Conservation (phyloP, 2,113 vertebrate species). For the Pholis gunnellus region DNA sequence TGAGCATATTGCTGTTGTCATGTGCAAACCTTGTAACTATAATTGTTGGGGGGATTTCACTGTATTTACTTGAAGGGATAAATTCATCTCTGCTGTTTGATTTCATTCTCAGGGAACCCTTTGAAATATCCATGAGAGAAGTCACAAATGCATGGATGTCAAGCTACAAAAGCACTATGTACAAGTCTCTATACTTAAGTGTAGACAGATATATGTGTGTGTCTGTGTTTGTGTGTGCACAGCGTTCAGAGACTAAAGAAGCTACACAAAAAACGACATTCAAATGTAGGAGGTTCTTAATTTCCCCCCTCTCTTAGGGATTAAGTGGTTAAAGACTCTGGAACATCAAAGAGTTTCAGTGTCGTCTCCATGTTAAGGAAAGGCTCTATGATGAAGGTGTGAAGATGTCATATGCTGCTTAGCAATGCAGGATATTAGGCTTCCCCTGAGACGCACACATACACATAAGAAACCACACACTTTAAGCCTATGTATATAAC, state of each 20-base stretch:
- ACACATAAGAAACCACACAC: slow-evolving; percentile 13
- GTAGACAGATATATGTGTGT: not conserved
- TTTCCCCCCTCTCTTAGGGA: slow-evolving; percentile 61
- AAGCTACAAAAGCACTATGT: not conserved
- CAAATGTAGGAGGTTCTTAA: slow-evolving; percentile 68
- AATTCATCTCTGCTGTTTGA: not conserved
- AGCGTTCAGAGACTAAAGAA: slow-evolving; percentile 13
- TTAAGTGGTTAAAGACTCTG: slow-evolving; percentile 80
- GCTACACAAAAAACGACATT: slow-evolving; percentile 56
- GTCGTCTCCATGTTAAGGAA: slow-evolving; percentile 63
- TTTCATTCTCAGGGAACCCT: slow-evolving; percentile 1
- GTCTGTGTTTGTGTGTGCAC: slow-evolving; percentile 1
- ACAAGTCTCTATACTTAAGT: not conserved
- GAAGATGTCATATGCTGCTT: slow-evolving; percentile 69
- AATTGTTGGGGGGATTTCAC: not conserved
- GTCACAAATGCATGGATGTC: not conserved
- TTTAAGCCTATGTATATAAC: not conserved
- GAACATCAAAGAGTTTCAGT: slow-evolving; percentile 80
- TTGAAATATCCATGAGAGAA: slow-evolving; percentile 11
- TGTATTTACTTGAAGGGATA: not conserved
- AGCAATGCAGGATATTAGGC: slow-evolving; percentile 46
- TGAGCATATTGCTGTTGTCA: not conserved
- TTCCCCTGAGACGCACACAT: slow-evolving; percentile 35
- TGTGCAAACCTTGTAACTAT: not conserved
- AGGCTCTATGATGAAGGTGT: slow-evolving; percentile 61